Percentiles rank a stretch among this genome's conserved stretches.
Conservation (phyloP, 1,140 invertebrate species). For the Caenorhabditis latens region DNA sequence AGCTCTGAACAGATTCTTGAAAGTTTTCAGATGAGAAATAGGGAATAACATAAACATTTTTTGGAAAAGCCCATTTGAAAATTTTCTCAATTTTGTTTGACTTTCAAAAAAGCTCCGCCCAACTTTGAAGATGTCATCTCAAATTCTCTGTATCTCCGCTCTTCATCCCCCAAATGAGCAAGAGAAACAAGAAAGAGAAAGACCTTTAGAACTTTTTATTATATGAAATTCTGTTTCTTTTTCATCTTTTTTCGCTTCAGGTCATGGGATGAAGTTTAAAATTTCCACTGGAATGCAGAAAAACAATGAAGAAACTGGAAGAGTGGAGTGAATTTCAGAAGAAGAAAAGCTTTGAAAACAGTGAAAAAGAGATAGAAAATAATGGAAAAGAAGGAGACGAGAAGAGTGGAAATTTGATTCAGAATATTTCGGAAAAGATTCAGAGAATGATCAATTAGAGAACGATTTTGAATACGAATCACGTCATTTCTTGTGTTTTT, state of each 20-base stretch:
- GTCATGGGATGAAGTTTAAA: constrained; percentile 9
- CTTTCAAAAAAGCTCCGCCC: not conserved
- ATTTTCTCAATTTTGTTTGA: too few relatives aligned
- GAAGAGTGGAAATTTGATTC: not conserved
- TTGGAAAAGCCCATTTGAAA: not conserved
- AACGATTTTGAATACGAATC: not conserved
- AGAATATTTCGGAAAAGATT: not conserved
- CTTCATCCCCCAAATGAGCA: not conserved
- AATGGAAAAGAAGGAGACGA: not conserved
- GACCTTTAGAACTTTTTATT: constrained; percentile 21
- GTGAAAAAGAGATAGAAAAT: not conserved
- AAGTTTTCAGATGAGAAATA: not conserved
- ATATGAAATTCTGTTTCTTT: not conserved
- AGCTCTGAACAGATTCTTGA: too few relatives aligned
- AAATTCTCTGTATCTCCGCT: not conserved
- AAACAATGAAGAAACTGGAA: constrained; percentile 17
- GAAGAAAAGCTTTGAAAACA: not conserved
- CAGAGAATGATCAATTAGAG: constrained; percentile 39
- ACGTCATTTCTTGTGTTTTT: not conserved
- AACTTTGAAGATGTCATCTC: not conserved
- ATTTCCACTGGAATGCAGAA: constrained; percentile 39
- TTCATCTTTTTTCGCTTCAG: not conserved
- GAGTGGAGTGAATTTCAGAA: not conserved
- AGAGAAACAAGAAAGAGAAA: not conserved
- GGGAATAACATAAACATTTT: not conserved